phyloP scores from a whole-genome alignment of 2,888 invertebrate species.

The Amblyteles armatorius region DNA sequence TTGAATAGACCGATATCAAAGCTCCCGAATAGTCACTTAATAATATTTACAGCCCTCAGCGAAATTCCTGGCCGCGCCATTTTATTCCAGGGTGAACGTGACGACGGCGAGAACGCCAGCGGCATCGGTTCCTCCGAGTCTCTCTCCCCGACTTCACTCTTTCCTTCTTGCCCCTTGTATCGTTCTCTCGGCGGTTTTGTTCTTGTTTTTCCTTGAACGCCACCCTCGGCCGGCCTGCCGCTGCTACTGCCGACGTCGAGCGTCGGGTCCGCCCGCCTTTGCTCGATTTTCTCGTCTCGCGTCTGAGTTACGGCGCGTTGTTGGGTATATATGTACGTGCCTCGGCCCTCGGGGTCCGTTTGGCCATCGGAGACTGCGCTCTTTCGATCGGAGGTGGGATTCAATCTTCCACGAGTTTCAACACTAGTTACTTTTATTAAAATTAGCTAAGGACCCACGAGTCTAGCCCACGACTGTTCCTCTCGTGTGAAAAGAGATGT shows the following conservation, averaged over 20 bases:
- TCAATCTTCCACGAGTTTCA: conserved; percentile 43
- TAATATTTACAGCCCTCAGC: conserved; percentile 81
- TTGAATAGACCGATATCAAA: conserved; percentile 63
- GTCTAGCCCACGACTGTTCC: conserved; percentile 31
- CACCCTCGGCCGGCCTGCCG: conserved; percentile 57
- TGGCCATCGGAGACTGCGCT: conserved; percentile 55
- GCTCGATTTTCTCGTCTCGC: conserved; percentile 78
- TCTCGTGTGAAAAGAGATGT: background rate
- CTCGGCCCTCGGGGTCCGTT: conserved; percentile 58
- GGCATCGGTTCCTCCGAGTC: conserved; percentile 60
- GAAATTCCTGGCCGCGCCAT: conserved; percentile 80
- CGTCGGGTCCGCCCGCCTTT: conserved; percentile 70
- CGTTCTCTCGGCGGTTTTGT: conserved; percentile 58
- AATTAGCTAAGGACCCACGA: conserved; percentile 39
- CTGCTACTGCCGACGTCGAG: conserved; percentile 60
- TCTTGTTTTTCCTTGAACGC: conserved; percentile 64
- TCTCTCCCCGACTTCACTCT: conserved; percentile 14
- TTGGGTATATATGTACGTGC: conserved; percentile 28
- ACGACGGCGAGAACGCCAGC: conserved; percentile 60
- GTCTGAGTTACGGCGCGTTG: conserved; percentile 66
- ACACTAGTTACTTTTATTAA: conserved; percentile 58
- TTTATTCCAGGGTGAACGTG: conserved; percentile 70
- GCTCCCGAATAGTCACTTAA: conserved; percentile 80
- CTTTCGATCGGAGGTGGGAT: conserved; percentile 49
- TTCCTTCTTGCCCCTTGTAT: conserved; percentile 42